Conservation (phyloP, 2,888 invertebrate genomes). For the Drosophila anomalata region DNA sequence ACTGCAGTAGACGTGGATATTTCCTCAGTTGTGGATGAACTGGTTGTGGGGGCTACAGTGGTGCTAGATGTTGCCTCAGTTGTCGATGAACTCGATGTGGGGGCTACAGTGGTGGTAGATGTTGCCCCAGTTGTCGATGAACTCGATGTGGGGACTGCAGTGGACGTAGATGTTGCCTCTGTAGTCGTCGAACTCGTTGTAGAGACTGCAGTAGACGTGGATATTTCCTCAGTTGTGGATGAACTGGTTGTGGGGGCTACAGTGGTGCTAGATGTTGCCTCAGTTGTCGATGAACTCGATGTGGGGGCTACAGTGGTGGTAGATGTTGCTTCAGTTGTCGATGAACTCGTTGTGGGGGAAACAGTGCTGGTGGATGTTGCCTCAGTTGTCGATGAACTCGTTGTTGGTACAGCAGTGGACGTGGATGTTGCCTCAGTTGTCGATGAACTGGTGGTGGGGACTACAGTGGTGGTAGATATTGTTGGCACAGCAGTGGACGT, state of each 20-base stretch:
- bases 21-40: neutral
- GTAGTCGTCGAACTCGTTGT: too few species aligned
- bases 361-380: neutral
- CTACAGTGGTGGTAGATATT: too few species aligned
- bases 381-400: slow-evolving; percentile 5
- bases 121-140: neutral
- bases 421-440: neutral
- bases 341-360: neutral
- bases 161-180: too few species aligned
- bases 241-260: neutral
- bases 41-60: neutral
- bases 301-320: too few species aligned
- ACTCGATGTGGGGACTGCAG: neutral
- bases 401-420: too few species aligned
- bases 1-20: too few species aligned
- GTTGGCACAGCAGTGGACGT: slow-evolving; percentile 10
- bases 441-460: neutral
- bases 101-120: neutral
- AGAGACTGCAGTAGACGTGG: too few species aligned
- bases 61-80: neutral
- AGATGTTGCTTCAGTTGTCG: too few species aligned
- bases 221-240: neutral
- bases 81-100: neutral
- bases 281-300: neutral
- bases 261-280: too few species aligned